A percentile compares a stretch with the other conserved stretches of the same genome.
Conservation (phyloP, 2,113 vertebrate species). For the Cheilinus undulatus region DNA sequence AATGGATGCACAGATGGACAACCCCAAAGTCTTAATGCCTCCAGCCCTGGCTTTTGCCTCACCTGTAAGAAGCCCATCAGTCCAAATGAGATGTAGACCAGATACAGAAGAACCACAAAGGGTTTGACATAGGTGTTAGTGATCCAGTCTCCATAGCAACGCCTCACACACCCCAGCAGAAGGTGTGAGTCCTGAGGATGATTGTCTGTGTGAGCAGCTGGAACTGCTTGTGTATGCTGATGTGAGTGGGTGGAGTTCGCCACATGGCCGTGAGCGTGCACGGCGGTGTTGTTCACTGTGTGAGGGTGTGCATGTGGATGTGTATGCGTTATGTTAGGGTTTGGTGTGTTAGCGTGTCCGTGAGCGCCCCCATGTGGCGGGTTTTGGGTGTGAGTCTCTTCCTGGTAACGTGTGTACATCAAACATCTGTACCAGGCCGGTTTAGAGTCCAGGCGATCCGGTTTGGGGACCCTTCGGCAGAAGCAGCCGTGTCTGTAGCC, state of each 20-base stretch:
- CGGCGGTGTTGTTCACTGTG: constrained; percentile 1
- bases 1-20: too few relatives aligned
- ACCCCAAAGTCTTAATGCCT: too few relatives aligned
- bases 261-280: constrained; percentile 34
- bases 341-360: constrained; percentile 6
- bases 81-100: constrained; percentile 99
- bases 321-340: constrained; percentile 33
- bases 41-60: constrained; percentile 73
- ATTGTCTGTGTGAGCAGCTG: constrained; percentile 80
- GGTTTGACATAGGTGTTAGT: constrained; percentile 99
- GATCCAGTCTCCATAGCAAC: constrained; percentile 99
- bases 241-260: constrained; percentile 51
- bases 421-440: constrained; percentile 98
- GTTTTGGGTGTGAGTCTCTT: constrained; percentile 79
- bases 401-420: constrained; percentile 95
- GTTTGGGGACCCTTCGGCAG: constrained; percentile 96
- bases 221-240: constrained; percentile 4
- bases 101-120: constrained; percentile 99
- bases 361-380: constrained; percentile 31
- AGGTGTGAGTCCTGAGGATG: constrained; percentile 95
- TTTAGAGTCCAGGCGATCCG: constrained; percentile 92
- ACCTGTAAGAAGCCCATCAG: constrained; percentile 99
- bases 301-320: constrained; percentile 32
- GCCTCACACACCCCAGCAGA: constrained; percentile 95
- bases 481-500: constrained; percentile 98